These are phyloP conservation scores for Parasteatoda lunata DNA, from an alignment of 2,888 invertebrate species.

Conservation along the genomic window DNA sequence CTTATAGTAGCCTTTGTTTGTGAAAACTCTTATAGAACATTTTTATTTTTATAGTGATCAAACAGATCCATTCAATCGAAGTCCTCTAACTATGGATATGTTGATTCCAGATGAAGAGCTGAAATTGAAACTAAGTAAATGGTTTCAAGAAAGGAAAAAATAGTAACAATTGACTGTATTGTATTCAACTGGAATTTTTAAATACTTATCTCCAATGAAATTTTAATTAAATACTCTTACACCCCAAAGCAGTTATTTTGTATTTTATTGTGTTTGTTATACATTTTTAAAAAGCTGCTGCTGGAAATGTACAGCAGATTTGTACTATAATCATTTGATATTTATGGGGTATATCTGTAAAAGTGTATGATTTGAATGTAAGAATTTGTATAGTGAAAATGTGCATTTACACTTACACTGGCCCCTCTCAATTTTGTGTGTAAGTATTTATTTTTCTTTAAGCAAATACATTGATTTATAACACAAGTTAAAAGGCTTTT, in stretches of 20 bases:
- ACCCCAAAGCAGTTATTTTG: slow-evolving; percentile 42
- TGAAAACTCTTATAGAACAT: too few species aligned
- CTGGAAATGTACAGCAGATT: not conserved
- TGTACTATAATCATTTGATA: not conserved
- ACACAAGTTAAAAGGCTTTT: too few species aligned
- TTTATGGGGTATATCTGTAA: not conserved
- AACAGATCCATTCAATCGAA: slow-evolving; percentile 95
- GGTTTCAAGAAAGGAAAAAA: slow-evolving; percentile 49
- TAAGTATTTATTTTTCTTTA: not conserved
- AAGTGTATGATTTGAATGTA: not conserved
- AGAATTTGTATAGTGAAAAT: not conserved
- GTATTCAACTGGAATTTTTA: slow-evolving; percentile 18
- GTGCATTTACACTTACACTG: not conserved
- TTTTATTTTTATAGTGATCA: slow-evolving; percentile 86
- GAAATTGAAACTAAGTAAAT: slow-evolving; percentile 84
- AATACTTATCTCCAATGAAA: slow-evolving; percentile 28
- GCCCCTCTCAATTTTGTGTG: not conserved
- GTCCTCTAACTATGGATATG: slow-evolving; percentile 94
- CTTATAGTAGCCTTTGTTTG: too few species aligned
- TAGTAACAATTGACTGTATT: slow-evolving; percentile 11
- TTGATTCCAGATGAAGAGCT: slow-evolving; percentile 86
- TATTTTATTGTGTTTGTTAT: slow-evolving; percentile 56
- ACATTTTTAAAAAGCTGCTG: slow-evolving; percentile 42
- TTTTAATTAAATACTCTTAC: slow-evolving; percentile 55
- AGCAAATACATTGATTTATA: too few species aligned